Evolutionary conservation across 2,113 vertebrate species (phyloP).

Genomic region (Alouatta palliata): DNA sequence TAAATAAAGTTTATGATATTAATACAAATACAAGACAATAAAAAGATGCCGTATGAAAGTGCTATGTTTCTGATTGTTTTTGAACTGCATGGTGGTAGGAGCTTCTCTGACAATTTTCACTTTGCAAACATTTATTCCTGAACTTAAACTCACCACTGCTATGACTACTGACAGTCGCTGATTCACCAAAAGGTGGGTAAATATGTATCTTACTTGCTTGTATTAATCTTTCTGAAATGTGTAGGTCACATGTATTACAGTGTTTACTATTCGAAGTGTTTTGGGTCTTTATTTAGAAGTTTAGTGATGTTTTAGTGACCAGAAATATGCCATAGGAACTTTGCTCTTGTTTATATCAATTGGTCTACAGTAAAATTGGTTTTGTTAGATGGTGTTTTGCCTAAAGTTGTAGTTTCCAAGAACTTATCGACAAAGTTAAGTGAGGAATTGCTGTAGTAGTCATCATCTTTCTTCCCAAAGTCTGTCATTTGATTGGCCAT

Average conservation of each 20-base stretch:
- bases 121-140: neutral
- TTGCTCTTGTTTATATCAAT: neutral
- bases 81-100: neutral
- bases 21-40: neutral
- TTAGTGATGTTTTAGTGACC: neutral
- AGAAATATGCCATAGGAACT: neutral
- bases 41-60: neutral
- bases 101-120: neutral
- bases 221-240: neutral
- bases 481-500: neutral
- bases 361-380: neutral
- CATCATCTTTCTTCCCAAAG: neutral
- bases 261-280: neutral
- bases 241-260: neutral
- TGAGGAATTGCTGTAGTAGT: neutral
- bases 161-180: neutral
- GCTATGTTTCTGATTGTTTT: neutral
- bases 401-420: neutral
- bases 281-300: neutral
- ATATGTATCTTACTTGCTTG: neutral
- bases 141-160: neutral
- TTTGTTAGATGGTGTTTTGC: neutral
- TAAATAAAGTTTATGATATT: neutral
- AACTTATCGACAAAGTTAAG: neutral
- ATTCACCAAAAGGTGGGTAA: neutral